phyloP scores from a whole-genome alignment of 1,140 invertebrate species.

The Archivesica marissinica region DNA sequence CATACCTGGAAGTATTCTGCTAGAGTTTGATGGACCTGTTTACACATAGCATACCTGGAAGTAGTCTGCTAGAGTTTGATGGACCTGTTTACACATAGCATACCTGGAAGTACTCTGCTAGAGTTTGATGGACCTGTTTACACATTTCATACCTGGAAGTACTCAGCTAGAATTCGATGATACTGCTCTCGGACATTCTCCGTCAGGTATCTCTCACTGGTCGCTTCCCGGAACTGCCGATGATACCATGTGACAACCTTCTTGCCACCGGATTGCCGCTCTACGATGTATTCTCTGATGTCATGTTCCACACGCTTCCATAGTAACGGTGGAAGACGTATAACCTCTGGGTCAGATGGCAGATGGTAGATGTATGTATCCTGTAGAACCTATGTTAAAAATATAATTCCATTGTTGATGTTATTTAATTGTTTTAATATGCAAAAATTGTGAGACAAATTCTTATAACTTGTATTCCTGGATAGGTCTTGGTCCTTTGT shows the following conservation, averaged over 20 bases:
- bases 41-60: too few species aligned
- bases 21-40: too few species aligned
- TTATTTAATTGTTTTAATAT: too few species aligned
- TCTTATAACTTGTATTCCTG: too few species aligned
- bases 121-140: too few species aligned
- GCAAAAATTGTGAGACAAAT: too few species aligned
- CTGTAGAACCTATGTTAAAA: slow-evolving; percentile 76
- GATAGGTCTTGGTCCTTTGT: too few species aligned
- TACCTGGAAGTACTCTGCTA: too few species aligned
- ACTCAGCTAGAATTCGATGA: slow-evolving; percentile 72
- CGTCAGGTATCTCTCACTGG: slow-evolving; percentile 91
- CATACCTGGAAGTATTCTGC: too few species aligned
- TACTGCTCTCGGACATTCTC: slow-evolving; percentile 37
- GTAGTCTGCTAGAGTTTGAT: too few species aligned
- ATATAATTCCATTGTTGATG: too few species aligned
- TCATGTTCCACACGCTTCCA: slow-evolving; percentile 88
- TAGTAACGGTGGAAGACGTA: slow-evolving; percentile 84
- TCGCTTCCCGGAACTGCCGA: slow-evolving; percentile 96
- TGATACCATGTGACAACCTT: slow-evolving; percentile 92
- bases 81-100: too few species aligned
- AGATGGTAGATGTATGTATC: slow-evolving; percentile 78
- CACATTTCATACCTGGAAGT: slow-evolving; percentile 71
- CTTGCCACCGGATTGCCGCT: slow-evolving; percentile 83
- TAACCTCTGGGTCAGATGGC: slow-evolving; percentile 77
- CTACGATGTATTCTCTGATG: slow-evolving; percentile 88